phyloP scores from a whole-genome alignment of 1,140 invertebrate species.

The Cyclargus thomasi region DNA sequence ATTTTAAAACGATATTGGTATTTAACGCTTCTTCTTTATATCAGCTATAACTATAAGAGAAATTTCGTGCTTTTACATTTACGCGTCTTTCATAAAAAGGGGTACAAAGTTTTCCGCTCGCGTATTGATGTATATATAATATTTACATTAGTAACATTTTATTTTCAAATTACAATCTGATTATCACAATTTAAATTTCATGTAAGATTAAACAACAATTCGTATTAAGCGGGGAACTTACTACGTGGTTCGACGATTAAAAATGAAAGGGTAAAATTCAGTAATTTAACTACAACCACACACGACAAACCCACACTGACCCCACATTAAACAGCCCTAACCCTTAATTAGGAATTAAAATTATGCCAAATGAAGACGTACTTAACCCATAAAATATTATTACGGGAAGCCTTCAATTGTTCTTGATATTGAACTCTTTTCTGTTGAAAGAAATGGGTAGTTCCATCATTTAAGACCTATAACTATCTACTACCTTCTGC shows the following conservation, averaged over 20 bases:
- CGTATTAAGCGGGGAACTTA: not conserved
- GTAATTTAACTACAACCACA: not conserved
- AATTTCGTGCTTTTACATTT: too few relatives aligned
- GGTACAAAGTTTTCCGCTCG: too few relatives aligned
- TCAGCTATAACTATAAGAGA: too few relatives aligned
- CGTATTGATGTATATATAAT: too few relatives aligned
- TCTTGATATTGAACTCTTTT: too few relatives aligned
- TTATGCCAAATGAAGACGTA: not conserved
- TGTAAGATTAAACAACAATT: not conserved
- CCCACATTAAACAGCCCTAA: not conserved
- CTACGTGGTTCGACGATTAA: not conserved
- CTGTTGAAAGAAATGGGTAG: too few relatives aligned
- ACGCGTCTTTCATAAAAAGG: too few relatives aligned
- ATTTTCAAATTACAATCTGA: not conserved
- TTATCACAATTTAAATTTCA: not conserved
- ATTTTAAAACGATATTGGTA: too few relatives aligned
- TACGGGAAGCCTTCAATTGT: not conserved
- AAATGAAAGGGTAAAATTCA: not conserved
- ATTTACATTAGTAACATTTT: not conserved
- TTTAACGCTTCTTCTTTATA: too few relatives aligned
- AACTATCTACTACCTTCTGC: too few relatives aligned
- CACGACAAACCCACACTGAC: not conserved
- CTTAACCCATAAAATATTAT: not conserved
- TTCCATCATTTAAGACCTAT: too few relatives aligned
- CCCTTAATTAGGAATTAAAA: constrained; percentile 1